phyloP scores from a whole-genome alignment of 2,113 vertebrate species.

The Salvelinus sp. region DNA sequence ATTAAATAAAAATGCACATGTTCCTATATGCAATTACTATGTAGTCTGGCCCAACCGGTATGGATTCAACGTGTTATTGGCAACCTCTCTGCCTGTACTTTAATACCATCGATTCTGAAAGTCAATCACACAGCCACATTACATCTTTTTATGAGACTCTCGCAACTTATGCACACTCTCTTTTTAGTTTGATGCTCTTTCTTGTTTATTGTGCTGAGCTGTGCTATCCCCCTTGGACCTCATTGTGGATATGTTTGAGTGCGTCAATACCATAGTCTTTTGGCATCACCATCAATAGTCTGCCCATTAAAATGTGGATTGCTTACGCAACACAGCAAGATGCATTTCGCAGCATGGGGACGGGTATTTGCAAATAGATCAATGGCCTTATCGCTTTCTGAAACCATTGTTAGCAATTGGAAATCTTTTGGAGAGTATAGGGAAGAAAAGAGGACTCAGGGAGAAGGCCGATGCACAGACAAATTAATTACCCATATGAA shows the following conservation, averaged over 20 bases:
- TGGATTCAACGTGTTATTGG: conserved; percentile 52
- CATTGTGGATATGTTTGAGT: conserved; percentile 65
- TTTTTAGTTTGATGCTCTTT: conserved; percentile 44
- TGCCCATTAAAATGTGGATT: conserved; percentile 71
- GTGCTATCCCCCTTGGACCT: conserved; percentile 67
- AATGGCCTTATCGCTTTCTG: conserved; percentile 69
- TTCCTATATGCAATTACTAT: conserved; percentile 62
- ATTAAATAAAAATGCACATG: conserved; percentile 66
- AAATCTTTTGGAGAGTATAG: conserved; percentile 73
- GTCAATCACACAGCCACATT: conserved; percentile 66
- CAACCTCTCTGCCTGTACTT: conserved; percentile 37
- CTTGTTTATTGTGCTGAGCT: conserved; percentile 66
- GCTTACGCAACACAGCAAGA: conserved; percentile 65
- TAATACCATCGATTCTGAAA: conserved; percentile 64
- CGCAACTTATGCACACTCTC: conserved; percentile 54
- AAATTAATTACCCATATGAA: conserved; percentile 71
- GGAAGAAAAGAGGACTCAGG: conserved; percentile 42
- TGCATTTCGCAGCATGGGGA: conserved; percentile 61
- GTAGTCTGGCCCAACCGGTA: conserved; percentile 45
- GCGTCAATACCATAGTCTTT: conserved; percentile 63
- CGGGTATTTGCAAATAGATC: conserved; percentile 69
- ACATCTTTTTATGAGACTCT: conserved; percentile 63
- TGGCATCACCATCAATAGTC: conserved; percentile 69
- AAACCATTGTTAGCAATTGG: conserved; percentile 74
- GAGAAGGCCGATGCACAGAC: conserved; percentile 43